Base-by-base conservation (phyloP, 2,797 vertebrate species). In the Cynodonichthys magdalenae region DNA sequence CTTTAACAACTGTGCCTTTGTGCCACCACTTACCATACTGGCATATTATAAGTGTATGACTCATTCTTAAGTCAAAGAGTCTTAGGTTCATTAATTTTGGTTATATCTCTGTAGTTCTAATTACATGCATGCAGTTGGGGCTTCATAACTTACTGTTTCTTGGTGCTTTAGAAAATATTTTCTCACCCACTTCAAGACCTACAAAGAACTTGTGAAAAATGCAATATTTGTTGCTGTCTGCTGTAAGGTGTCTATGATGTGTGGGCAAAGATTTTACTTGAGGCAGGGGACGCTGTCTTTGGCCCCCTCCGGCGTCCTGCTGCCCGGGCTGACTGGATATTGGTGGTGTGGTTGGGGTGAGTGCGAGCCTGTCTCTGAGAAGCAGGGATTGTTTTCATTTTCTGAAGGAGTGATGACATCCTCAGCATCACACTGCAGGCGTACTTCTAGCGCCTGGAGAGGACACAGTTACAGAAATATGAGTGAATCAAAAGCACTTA, bases 391-490 rank as follows among this genome's bases (percentile, higher is more conserved):
- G 83, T 95, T 93, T 91, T 98, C 97, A 34, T 92, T 87, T 75
- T 98, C 96, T 0, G 93, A 93, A 0, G 97, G 96, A 51, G 96
- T 96, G 78, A 97, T 94, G 77, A 94, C 93, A 47, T 98, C 96
- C 82, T 98, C 96, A 6, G 93, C 68, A 63, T 98, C 97, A 48
- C 92, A 96, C 59, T 95, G 96, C 87, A 99, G 92, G 63, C 96
- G 95, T 63, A 98, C 92, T 53, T 97, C 96, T 84, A 99, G 84
- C 31, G 95, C 95, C 97, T 98, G 71, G 77, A n/a, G 29, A 77
- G 9, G 5, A 71, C 18, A 78, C 9, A 59, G 28, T 54, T 0
- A 44, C 15, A 51, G 11, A 54, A 5, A 47, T 36, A 59, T 15
- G 11, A 9, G 53, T 57, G n/a, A 20, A 36, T 68, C 24, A 3